These are phyloP conservation scores for Melipona beecheii DNA, from an alignment of 2,888 invertebrate genomes.

Conservation along the genomic window DNA sequence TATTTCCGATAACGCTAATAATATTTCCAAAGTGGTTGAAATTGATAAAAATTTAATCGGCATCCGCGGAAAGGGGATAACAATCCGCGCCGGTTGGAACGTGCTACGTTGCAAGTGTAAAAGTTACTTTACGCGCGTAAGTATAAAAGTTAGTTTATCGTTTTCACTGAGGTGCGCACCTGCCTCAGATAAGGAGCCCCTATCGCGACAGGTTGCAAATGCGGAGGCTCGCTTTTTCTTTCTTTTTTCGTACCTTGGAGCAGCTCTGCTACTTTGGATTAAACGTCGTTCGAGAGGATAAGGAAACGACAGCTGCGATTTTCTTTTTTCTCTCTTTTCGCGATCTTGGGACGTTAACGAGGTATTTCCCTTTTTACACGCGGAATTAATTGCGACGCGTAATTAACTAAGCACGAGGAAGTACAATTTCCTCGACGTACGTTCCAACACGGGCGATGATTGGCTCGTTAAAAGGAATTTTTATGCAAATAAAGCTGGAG, in stretches of 20 bases:
- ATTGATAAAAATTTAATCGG: too few relatives aligned
- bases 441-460: neutral
- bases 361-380: neutral
- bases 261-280: constrained; percentile 30
- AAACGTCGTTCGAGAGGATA: constrained; percentile 47
- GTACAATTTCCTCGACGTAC: neutral
- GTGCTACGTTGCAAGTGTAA: constrained; percentile 17
- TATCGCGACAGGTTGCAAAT: constrained; percentile 63
- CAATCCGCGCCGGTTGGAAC: constrained; percentile 29
- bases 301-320: constrained; percentile 41
- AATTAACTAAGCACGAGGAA: neutral
- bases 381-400: neutral
- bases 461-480: neutral
- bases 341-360: neutral
- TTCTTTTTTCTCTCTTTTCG: neutral
- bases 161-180: constrained; percentile 72
- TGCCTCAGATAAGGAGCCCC: constrained; percentile 69
- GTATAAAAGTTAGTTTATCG: constrained; percentile 36
- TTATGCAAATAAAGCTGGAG: neutral
- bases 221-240: constrained; percentile 33
- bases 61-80: neutral
- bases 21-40: too few relatives aligned
- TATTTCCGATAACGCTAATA: too few relatives aligned
- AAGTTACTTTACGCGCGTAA: too few relatives aligned
- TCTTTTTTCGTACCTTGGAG: neutral